Conservation (phyloP, 2,113 vertebrate species). For the Sapayoa aenigma region DNA sequence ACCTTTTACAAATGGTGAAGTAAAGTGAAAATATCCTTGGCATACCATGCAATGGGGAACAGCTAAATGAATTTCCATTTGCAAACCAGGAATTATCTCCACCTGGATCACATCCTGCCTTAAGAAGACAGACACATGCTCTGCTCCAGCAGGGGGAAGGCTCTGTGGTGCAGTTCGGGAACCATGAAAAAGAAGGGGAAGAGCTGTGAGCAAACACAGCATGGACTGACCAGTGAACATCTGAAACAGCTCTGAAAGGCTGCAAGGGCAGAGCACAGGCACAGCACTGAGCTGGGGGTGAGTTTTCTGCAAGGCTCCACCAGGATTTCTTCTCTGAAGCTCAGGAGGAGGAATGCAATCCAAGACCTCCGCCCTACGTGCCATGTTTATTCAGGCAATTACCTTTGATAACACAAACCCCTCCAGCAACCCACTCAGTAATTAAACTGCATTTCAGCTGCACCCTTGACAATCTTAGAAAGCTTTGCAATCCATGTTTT, state of each 20-base stretch:
- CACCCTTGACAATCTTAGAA: neutral
- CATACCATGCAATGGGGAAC: neutral
- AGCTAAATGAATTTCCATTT: neutral
- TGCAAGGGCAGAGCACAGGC: neutral
- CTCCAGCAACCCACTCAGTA: neutral
- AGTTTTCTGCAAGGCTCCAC: neutral
- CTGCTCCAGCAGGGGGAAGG: neutral
- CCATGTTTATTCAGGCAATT: neutral
- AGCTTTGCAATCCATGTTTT: neutral
- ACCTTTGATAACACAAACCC: neutral
- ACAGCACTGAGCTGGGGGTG: neutral
- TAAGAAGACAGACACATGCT: accelerated
- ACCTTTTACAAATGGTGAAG: neutral
- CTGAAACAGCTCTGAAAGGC: neutral
- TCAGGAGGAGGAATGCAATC: neutral
- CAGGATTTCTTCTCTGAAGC: neutral
- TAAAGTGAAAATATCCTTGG: neutral
- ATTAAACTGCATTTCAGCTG: slow-evolving; percentile 34
- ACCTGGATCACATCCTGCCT: neutral
- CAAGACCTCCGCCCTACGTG: neutral
- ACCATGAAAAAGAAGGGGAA: neutral
- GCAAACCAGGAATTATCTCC: neutral
- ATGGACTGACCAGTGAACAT: neutral
- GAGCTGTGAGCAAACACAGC: neutral
- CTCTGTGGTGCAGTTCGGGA: neutral